Evolutionary conservation across 2,888 invertebrate genomes (phyloP).

Genomic region (Andrena marginata): DNA sequence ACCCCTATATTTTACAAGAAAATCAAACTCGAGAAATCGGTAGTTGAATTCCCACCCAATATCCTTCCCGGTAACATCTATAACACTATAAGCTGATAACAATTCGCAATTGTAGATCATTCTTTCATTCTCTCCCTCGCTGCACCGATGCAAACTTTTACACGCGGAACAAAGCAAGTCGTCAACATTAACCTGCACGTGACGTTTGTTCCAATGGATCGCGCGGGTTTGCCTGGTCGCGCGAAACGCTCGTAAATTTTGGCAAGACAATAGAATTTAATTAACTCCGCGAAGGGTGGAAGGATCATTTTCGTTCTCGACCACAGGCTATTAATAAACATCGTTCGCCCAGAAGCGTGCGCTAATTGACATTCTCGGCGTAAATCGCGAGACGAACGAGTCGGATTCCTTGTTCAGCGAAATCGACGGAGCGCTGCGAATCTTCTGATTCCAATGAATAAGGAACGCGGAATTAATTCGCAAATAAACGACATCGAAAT

Average conservation of each 20-base stretch:
- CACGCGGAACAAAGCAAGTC: too few relatives aligned
- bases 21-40: too few relatives aligned
- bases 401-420: background rate
- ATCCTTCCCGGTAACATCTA: too few relatives aligned
- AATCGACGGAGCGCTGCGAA: slow-evolving; percentile 8
- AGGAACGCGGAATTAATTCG: background rate
- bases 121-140: too few relatives aligned
- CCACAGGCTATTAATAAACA: slow-evolving; percentile 29
- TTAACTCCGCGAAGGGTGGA: slow-evolving; percentile 22
- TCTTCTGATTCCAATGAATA: background rate
- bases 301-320: slow-evolving; percentile 14
- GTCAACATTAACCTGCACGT: background rate
- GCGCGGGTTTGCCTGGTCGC: background rate
- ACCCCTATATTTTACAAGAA: too few relatives aligned
- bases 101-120: too few relatives aligned
- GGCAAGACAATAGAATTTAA: slow-evolving; percentile 29
- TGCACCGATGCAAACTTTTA: too few relatives aligned
- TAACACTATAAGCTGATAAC: too few relatives aligned
- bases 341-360: slow-evolving; percentile 1
- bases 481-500: background rate
- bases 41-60: too few relatives aligned
- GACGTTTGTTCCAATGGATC: background rate
- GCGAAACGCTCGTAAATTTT: slow-evolving; percentile 24
- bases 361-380: slow-evolving; percentile 31
- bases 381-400: slow-evolving; percentile 1